Base-by-base conservation (phyloP, 2,888 invertebrate genomes). In the Cephus sareptanus region DNA sequence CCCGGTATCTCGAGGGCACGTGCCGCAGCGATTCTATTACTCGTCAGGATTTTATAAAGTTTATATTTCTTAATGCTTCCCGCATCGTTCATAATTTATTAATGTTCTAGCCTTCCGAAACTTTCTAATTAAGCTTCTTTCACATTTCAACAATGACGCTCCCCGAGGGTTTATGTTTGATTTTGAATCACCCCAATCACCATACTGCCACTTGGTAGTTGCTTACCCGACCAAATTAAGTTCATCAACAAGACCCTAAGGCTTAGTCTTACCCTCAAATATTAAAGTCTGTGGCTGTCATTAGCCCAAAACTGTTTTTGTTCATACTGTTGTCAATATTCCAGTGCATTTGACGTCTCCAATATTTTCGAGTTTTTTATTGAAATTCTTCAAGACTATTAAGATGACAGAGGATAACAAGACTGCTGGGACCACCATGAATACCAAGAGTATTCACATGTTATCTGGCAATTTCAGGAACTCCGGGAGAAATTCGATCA, bases 11-110 rank as follows among this genome's bases (percentile, higher is more conserved):
- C 9, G 23, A 56, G 9, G 56, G 0, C 23, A 9, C 23, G 23
- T 9, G 56, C 23, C 56, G 2, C 23, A 56, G 23, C 9, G 9
- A 6, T 56, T 23, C 23, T 23, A 56, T 9, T 23, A 71, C 12
- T 71, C 31, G 12, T 13, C 31, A 73, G 73, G 37, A 23, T 2
- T 56, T 78, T 73, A 82, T 75, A 80, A 75, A 82, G 78, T 81
- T 85, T 81, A 87, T 87, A 85, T 83, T 84, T 85, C 81, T 81
- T 81, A 82, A 83, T 84, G 81, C 81, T 84, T 83, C 79, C 78
- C 75, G 40, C 35, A 34, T 0, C 34, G 71, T 73, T 35, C 35
- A 77, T 79, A 85, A 86, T 85, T 85, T 85, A 85, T 87, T 86
- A 80, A 83, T 83, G 80, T 77, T 77, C 76, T 80, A 73, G 69